Base-by-base conservation (phyloP, 2,888 invertebrate species). In the Oeneis ivallda region DNA sequence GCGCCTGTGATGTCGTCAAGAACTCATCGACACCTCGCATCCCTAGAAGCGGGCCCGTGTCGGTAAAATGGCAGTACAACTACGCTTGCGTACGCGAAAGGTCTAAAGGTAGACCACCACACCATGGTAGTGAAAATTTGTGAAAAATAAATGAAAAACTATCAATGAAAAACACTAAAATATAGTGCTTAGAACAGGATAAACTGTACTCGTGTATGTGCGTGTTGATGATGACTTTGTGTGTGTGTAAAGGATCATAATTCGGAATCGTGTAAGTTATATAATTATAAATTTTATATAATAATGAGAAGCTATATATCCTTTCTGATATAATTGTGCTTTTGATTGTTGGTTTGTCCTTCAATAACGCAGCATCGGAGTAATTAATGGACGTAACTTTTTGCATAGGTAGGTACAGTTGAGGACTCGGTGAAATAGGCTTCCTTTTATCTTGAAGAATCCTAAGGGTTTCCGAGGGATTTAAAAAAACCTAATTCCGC, bases 61-160 rank as follows among this genome's bases (percentile, higher is more conserved):
- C 11, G 45, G 37, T 54, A 37, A 64, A 57, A 58, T 34, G 60
- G 13, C 60, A 60, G 60, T 60, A 13, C 0, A 1, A 39, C 13
- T 49, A 60, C 60, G 60, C 60, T 8, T 49, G 60, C 60, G 60
- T 60, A 39, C 17, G 60, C 2, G 49, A 11, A 17, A 37, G 59
- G 47, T 49, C 4, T 19, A 7, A 9, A 9, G 1, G 2, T 0
- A 37, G 7, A 7, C 37, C 56, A 56, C 56, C n/a, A 41, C 13
- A 58, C 45, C 45, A 57, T 10, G 5, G 13, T 39, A 10, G 13
- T n/a, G n/a, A 26, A 26, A 3, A 58, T 10, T 47, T 9, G 3
- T 15, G 7, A 1, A 7, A 15, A 34, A 45, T 19, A 58, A 58
- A 32, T 47, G 45, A 34, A 45, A 47, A 15, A 34, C 17, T 34